A percentile compares a stretch with the other conserved stretches of the same genome.
These are phyloP conservation scores for Hydrophis major DNA, from an alignment of 2,797 vertebrate genomes.

Conservation along the genomic window DNA sequence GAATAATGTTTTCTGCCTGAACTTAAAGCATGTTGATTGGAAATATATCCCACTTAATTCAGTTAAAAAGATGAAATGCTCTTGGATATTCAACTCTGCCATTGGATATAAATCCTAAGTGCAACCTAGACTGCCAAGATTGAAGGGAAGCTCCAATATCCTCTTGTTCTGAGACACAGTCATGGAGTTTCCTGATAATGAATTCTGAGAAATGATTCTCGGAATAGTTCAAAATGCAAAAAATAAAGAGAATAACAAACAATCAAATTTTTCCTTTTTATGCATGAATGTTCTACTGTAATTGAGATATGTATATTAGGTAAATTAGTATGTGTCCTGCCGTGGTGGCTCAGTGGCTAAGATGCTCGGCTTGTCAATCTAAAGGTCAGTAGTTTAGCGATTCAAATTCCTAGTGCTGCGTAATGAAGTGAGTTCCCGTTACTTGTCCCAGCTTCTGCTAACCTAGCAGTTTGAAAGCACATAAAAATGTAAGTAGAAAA, in stretches of 20 bases:
- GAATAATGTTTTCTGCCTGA: background rate
- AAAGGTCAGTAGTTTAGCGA: no score
- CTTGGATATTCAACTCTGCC: background rate
- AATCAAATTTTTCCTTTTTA: background rate
- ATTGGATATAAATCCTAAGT: background rate
- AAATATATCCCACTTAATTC: background rate
- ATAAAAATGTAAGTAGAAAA: no score
- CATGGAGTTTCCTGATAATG: background rate
- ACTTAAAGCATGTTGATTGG: background rate
- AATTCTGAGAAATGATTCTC: background rate
- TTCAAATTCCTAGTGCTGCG: no score
- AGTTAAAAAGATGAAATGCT: background rate
- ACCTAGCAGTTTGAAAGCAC: no score
- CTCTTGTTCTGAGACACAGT: background rate
- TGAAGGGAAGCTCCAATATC: background rate
- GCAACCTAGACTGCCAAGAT: background rate
- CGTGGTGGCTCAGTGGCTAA: no score
- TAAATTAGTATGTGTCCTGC: background rate
- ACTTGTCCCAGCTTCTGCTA: no score
- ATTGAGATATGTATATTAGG: background rate
- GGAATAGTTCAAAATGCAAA: background rate
- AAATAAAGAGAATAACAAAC: background rate
- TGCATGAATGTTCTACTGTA: background rate
- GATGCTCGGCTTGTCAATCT: no score
- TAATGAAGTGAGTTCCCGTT: no score